Evolutionary conservation across 2,888 invertebrate species (phyloP).

Genomic region (Rhogogaster chlorosoma): DNA sequence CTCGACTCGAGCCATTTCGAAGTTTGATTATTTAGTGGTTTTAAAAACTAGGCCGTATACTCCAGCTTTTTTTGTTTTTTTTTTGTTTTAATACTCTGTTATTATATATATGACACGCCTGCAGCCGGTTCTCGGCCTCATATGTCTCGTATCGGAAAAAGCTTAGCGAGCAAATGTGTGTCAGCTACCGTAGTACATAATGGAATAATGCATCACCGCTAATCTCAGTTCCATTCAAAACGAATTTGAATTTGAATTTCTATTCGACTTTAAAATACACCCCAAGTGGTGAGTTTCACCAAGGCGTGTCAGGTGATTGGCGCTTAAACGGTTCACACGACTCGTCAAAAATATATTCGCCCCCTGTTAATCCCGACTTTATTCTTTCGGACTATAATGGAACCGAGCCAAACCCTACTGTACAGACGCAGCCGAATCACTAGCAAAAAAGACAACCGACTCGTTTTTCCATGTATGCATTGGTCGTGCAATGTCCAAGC

Average conservation of each 20-base stretch:
- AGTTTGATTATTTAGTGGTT: slow-evolving; percentile 31
- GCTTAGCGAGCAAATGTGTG: slow-evolving; percentile 51
- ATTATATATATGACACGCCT: slow-evolving; percentile 31
- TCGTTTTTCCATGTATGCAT: slow-evolving; percentile 15
- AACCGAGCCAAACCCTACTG: not conserved
- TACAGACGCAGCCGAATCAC: not conserved
- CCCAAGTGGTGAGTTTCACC: slow-evolving; percentile 28
- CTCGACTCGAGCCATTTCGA: not conserved
- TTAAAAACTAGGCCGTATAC: not conserved
- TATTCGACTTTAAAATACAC: slow-evolving; percentile 39
- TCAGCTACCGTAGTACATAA: slow-evolving; percentile 47
- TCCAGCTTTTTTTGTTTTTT: not conserved
- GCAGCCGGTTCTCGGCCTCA: slow-evolving; percentile 43
- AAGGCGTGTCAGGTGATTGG: slow-evolving; percentile 44
- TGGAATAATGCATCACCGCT: slow-evolving; percentile 51
- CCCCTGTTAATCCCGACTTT: not conserved
- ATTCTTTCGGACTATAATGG: not conserved
- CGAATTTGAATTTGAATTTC: slow-evolving; percentile 48
- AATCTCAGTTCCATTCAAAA: slow-evolving; percentile 45
- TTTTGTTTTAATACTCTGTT: slow-evolving; percentile 20
- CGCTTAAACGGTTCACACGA: slow-evolving; percentile 35
- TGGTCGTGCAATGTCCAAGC: not conserved
- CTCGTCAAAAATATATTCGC: slow-evolving; percentile 23
- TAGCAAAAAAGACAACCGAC: slow-evolving; percentile 1
- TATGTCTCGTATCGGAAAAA: slow-evolving; percentile 50